Base-by-base conservation (phyloP, 2,797 vertebrate genomes). In the Pelobates cultripes region DNA sequence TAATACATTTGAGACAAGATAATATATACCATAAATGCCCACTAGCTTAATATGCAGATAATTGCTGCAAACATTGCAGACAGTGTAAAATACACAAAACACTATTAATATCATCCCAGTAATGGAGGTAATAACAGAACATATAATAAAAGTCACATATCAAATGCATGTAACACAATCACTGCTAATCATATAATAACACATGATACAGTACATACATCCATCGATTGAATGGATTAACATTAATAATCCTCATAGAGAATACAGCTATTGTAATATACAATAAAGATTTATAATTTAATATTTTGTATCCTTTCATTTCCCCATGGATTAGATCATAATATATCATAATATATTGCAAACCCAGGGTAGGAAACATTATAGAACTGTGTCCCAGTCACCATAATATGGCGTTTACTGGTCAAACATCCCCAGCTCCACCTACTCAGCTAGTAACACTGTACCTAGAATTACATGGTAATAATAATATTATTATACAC, bases 241-340 rank as follows among this genome's bases (percentile, higher is more conserved):
- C n/a, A 17, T 3, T 40, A 6, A 3, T 28, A 7, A 40, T 40
- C 61, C 61, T 64, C 61, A 64, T n/a, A 28, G 61, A 64, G 61
- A 10, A 64, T 64, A 64, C 61, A 41, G 28, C 17, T 64, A n/a
- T 64, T 64, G 61, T 64, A 64, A 64, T 64, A 4, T 64, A 64
- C 61, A 64, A 64, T n/a, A 28, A 64, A 64, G 17, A n/a, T 6
- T 28, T 28, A 3, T 51, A 2, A 6, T 51, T 10, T 1, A 10
- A 60, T 15, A 13, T 6, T 60, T 10, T 60, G 57, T 13, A 60
- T 13, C 15, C 1, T 14, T 14, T 14, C 15, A 10, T 51, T 28
- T 1, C 28, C 28, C 28, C 28, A 28, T 2, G 2, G 28, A 28
- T 28, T 28, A 28, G 28, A 28, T 28, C 28, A 28, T 28, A 28